phyloP scores from a whole-genome alignment of 2,113 vertebrate species.

The Vulpes lagopus region DNA sequence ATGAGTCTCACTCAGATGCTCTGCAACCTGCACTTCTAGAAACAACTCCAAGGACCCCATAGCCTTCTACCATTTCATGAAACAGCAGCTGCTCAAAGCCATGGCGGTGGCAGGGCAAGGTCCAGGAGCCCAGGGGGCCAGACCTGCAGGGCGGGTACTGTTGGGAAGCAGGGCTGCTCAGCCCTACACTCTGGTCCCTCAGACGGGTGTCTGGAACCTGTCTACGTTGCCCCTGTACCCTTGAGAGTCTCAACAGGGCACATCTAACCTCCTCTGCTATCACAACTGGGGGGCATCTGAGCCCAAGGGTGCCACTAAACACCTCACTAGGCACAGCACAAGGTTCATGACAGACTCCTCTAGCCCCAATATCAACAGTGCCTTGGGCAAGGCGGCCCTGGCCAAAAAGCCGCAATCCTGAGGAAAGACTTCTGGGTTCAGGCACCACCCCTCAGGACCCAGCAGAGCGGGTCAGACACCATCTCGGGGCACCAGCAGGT shows the following conservation, averaged over 20 bases:
- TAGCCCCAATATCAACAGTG: not conserved
- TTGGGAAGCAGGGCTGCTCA: not conserved
- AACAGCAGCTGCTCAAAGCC: not conserved
- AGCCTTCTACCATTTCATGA: not conserved
- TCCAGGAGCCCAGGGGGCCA: not conserved
- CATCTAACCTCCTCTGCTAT: not conserved
- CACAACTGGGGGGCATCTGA: not conserved
- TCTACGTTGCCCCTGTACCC: not conserved
- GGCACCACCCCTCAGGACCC: not conserved
- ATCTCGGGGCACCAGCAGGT: not conserved
- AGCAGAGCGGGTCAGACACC: not conserved
- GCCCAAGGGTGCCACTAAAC: not conserved
- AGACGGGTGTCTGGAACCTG: too few relatives aligned
- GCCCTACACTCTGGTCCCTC: not conserved
- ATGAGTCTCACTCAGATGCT: accelerated
- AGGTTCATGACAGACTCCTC: not conserved
- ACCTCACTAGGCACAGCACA: not conserved
- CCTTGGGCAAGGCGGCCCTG: not conserved
- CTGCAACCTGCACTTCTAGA: not conserved
- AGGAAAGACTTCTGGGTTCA: not conserved
- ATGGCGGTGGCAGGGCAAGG: not conserved
- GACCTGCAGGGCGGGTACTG: not conserved
- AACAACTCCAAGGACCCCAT: not conserved
- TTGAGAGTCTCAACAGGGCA: not conserved
- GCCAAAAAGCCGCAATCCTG: not conserved